A percentile compares a stretch with the other conserved stretches of the same genome.
phyloP scores from a whole-genome alignment of 2,888 invertebrate species.

The Polydrusus cervinus region DNA sequence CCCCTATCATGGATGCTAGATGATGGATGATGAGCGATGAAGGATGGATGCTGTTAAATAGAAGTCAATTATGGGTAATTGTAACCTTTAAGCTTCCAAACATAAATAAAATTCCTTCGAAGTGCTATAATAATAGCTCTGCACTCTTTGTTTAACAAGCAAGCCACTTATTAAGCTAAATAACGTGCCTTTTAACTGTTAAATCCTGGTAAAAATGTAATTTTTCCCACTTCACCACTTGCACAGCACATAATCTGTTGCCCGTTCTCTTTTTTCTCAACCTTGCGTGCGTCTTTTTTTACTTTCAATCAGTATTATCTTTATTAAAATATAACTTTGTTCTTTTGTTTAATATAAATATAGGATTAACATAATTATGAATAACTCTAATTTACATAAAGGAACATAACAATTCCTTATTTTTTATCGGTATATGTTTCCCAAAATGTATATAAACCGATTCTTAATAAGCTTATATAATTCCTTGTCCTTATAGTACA shows the following conservation, averaged over 20 bases:
- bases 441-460: background rate
- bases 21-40: too few relatives aligned
- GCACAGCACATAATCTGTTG: constrained; percentile 1
- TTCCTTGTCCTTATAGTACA: too few relatives aligned
- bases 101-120: too few relatives aligned
- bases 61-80: too few relatives aligned
- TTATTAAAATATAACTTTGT: constrained; percentile 16
- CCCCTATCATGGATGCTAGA: too few relatives aligned
- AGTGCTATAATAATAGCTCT: too few relatives aligned
- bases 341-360: constrained; percentile 10
- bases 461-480: too few relatives aligned
- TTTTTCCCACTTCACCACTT: constrained; percentile 13
- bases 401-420: background rate
- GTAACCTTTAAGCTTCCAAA: too few relatives aligned
- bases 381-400: background rate
- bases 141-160: too few relatives aligned
- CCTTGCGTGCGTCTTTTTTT: constrained; percentile 12
- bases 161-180: background rate
- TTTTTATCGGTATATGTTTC: background rate
- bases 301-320: constrained; percentile 13
- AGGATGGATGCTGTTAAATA: too few relatives aligned
- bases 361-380: constrained; percentile 10
- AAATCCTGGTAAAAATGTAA: constrained; percentile 2
- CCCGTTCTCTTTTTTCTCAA: constrained; percentile 25
- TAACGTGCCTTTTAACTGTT: background rate